Evolutionary conservation across 2,888 invertebrate species (phyloP).

Genomic region (Uloborus plumipes): DNA sequence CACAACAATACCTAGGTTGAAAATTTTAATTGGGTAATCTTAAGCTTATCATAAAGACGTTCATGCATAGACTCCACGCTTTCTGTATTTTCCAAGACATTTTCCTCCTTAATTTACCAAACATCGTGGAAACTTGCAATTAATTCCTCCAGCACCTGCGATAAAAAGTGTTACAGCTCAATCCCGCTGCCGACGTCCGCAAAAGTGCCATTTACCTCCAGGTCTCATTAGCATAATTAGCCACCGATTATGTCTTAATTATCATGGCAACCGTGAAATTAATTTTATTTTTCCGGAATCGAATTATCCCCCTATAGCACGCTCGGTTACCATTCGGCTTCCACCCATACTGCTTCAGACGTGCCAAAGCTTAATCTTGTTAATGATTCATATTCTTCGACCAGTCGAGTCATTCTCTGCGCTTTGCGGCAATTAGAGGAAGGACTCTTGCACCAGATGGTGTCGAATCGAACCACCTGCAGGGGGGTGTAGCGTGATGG

Average conservation of each 20-base stretch:
- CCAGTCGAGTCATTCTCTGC: not conserved
- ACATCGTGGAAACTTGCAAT: too few relatives aligned
- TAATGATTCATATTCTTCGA: conserved; percentile 10
- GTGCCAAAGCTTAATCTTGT: not conserved
- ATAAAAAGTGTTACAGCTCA: not conserved
- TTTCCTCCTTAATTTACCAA: too few relatives aligned
- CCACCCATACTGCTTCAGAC: not conserved
- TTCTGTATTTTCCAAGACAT: too few relatives aligned
- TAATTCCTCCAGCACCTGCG: not conserved
- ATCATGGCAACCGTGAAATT: conserved; percentile 27
- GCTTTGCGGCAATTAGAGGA: not conserved
- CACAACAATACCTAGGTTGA: too few relatives aligned
- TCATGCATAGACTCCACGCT: too few relatives aligned
- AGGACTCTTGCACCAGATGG: conserved; percentile 2
- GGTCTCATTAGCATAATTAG: conserved; percentile 43
- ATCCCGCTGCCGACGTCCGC: too few relatives aligned
- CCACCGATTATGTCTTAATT: conserved; percentile 41
- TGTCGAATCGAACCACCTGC: not conserved
- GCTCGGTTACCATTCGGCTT: not conserved
- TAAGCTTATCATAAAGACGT: too few relatives aligned
- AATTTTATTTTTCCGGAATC: conserved; percentile 31
- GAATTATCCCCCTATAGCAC: not conserved
- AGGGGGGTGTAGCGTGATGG: not conserved
- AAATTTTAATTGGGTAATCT: too few relatives aligned
- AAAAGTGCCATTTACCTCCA: too few relatives aligned